Percentiles rank a stretch among this genome's conserved stretches.
phyloP scores from a whole-genome alignment of 2,113 vertebrate species.

The Circaetus gallicus region DNA sequence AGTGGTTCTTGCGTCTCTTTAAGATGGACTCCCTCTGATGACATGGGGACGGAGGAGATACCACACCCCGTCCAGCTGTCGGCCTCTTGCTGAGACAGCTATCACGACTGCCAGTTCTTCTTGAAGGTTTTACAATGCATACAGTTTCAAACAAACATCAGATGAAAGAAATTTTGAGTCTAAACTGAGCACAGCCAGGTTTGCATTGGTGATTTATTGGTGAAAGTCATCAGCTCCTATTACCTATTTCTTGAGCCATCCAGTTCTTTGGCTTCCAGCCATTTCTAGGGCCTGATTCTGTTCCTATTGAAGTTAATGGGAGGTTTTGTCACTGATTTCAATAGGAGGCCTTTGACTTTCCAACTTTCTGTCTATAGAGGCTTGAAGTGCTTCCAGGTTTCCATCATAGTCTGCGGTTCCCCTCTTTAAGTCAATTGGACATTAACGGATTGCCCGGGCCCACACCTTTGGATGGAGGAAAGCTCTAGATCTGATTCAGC shows the following conservation, averaged over 20 bases:
- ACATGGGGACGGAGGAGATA: not conserved
- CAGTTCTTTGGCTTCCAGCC: slow-evolving; percentile 1
- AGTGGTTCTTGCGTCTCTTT: not conserved
- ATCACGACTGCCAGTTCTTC: not conserved
- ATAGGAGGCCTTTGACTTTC: slow-evolving; percentile 31
- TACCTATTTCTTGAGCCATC: slow-evolving; percentile 39
- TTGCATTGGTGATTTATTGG: slow-evolving; percentile 46
- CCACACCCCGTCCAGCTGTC: not conserved
- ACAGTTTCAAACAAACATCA: slow-evolving; percentile 22
- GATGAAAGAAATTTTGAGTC: slow-evolving; percentile 41
- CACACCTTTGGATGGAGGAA: slow-evolving; percentile 46
- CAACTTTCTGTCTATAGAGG: slow-evolving; percentile 11
- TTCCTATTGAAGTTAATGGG: not conserved
- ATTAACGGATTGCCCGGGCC: slow-evolving; percentile 19
- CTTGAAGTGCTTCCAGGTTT: slow-evolving; percentile 59
- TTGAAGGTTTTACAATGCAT: not conserved
- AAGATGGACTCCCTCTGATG: not conserved
- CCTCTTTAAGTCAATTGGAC: slow-evolving; percentile 27
- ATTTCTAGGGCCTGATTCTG: slow-evolving; percentile 9
- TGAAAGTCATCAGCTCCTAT: slow-evolving; percentile 38
- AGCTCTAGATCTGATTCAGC: slow-evolving; percentile 29
- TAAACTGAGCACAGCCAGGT: not conserved
- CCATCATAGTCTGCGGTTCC: slow-evolving; percentile 37
- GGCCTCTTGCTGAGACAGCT: not conserved
- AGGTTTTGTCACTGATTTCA: slow-evolving; percentile 37